Conservation (phyloP, 2,888 invertebrate species). For the Piscicola geometra region DNA sequence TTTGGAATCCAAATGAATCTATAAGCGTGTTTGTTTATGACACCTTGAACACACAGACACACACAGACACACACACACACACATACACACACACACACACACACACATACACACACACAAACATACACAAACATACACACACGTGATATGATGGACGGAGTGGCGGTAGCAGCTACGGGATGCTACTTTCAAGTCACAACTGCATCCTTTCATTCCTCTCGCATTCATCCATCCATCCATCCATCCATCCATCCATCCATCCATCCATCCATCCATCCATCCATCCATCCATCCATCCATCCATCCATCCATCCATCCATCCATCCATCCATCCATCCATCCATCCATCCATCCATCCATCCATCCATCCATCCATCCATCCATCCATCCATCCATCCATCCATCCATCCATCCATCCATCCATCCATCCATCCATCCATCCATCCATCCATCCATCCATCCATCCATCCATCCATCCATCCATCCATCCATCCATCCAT, state of each 20-base stretch:
- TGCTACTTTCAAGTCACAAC: background rate
- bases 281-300: conserved; percentile 8
- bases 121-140: no score
- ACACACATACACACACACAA: background rate
- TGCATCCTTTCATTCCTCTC: conserved; percentile 6
- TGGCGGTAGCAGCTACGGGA: no score
- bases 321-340: conserved; percentile 12
- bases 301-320: conserved; percentile 9
- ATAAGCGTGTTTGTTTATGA: no score
- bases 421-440: conserved; percentile 8
- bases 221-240: conserved; percentile 14
- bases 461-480: conserved; percentile 8
- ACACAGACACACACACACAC: no score
- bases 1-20: no score
- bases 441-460: conserved; percentile 8
- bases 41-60: no score
- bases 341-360: conserved; percentile 8
- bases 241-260: background rate
- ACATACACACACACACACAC: background rate
- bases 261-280: conserved; percentile 8
- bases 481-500: conserved; percentile 8
- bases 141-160: background rate
- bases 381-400: conserved; percentile 8
- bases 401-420: conserved; percentile 8
- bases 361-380: conserved; percentile 8